phyloP scores from a whole-genome alignment of 2,797 vertebrate species.

The Molossus alvarezi region DNA sequence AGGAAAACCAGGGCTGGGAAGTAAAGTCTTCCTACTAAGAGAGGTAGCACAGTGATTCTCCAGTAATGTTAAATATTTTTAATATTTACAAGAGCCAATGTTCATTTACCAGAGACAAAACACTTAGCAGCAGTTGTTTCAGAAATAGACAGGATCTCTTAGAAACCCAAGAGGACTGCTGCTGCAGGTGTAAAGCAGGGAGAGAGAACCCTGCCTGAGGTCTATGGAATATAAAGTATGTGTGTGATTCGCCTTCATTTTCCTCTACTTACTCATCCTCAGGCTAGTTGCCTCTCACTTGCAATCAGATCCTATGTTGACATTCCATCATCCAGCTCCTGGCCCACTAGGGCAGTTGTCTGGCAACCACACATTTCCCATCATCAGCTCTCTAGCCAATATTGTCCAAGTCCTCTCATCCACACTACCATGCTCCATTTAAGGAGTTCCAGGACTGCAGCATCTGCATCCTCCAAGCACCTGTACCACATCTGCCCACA shows the following conservation, averaged over 20 bases:
- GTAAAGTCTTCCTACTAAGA: neutral
- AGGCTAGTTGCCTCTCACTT: neutral
- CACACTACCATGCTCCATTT: neutral
- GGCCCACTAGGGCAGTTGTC: neutral
- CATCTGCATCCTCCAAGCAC: neutral
- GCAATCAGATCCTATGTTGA: neutral
- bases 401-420: neutral
- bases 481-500: neutral
- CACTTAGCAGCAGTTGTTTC: neutral
- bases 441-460: neutral
- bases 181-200: neutral
- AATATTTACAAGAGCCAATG: neutral
- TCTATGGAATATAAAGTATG: neutral
- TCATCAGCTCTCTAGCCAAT: neutral
- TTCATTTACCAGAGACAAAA: slow-evolving; percentile 30
- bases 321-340: neutral
- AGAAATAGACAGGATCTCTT: neutral
- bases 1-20: neutral
- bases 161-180: neutral
- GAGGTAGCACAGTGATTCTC: neutral
- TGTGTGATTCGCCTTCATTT: neutral
- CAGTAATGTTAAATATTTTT: neutral
- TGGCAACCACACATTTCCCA: neutral
- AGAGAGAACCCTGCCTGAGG: neutral
- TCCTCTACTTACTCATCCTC: neutral